Conservation (phyloP, 2,797 vertebrate genomes). For the Ispidina lecontei region DNA sequence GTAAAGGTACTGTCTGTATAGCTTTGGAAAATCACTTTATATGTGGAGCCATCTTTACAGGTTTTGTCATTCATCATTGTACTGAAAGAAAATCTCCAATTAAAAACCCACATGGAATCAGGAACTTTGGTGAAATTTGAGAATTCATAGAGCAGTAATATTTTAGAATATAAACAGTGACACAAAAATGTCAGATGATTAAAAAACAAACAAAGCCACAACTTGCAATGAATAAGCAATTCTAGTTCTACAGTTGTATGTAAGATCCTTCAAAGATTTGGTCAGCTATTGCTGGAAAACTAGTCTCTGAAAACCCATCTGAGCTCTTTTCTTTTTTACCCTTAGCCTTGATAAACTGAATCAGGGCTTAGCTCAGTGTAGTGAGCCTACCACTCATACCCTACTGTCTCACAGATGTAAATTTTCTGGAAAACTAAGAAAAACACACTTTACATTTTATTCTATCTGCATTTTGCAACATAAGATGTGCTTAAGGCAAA, state of each 20-base stretch:
- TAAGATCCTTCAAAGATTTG: neutral
- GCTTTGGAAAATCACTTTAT: conserved; percentile 88
- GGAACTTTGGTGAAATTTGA: neutral
- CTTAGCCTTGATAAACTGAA: neutral
- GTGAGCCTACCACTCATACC: neutral
- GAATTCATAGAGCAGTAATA: neutral
- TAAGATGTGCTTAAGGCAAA: neutral
- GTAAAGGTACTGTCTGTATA: conserved; percentile 89
- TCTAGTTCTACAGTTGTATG: neutral
- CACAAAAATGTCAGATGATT: neutral
- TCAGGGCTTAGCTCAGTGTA: neutral
- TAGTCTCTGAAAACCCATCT: neutral
- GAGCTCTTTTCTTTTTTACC: neutral
- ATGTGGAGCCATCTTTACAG: conserved; percentile 67
- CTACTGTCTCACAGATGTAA: neutral
- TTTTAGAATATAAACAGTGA: neutral
- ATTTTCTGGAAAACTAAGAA: neutral
- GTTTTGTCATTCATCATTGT: conserved; percentile 63
- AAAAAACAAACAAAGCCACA: neutral
- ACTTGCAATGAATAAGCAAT: neutral
- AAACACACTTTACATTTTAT: neutral
- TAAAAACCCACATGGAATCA: neutral
- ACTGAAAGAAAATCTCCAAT: conserved; percentile 56
- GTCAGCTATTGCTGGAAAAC: neutral
- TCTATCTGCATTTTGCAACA: neutral